A percentile compares a stretch with the other conserved stretches of the same genome.
phyloP scores from a whole-genome alignment of 1,140 invertebrate species.

The Eumaeus atala region DNA sequence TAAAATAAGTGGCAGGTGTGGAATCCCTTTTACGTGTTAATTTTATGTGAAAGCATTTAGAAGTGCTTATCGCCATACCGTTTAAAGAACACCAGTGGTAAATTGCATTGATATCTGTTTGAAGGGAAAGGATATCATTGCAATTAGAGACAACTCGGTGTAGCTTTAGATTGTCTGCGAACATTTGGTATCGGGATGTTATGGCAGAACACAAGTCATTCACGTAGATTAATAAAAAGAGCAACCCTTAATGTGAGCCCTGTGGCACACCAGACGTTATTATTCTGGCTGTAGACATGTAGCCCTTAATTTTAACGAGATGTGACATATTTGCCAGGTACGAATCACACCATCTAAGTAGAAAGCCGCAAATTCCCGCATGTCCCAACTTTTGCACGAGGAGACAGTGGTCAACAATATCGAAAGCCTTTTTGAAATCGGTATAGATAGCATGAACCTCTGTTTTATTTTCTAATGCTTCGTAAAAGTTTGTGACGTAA shows the following conservation, averaged over 20 bases:
- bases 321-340: not conserved
- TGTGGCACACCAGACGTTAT: not conserved
- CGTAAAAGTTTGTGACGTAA: constrained; percentile 7
- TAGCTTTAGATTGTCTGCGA: no score
- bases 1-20: not conserved
- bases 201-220: no score
- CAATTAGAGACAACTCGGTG: no score
- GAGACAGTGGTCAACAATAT: no score
- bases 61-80: constrained; percentile 16
- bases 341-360: not conserved
- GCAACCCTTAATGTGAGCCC: not conserved
- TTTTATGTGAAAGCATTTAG: constrained; percentile 8
- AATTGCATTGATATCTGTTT: constrained; percentile 13
- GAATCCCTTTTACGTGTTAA: not conserved
- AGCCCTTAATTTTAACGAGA: not conserved
- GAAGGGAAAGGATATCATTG: constrained; percentile 10
- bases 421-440: no score
- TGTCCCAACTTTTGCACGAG: no score
- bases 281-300: no score
- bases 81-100: constrained; percentile 13
- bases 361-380: not conserved
- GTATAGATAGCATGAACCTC: no score
- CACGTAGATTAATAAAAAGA: not conserved
- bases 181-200: no score
- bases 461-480: not conserved